Base-by-base conservation (phyloP, 2,888 invertebrate species). In the Scaptomyza caliginosa region DNA sequence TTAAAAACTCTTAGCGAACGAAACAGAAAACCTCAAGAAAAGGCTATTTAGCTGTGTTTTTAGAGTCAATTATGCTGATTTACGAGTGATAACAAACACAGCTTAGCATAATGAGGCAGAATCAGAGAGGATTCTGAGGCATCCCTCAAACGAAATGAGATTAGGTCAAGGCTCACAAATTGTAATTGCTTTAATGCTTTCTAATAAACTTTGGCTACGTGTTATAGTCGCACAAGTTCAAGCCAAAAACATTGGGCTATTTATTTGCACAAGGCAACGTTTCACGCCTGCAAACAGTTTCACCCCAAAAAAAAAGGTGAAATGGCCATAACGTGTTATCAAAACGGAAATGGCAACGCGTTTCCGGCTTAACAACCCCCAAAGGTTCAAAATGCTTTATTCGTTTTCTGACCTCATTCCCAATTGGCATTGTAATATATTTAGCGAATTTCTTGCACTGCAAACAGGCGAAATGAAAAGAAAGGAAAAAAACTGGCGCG, bases 291-390 rank as follows among this genome's bases (percentile, higher is more conserved):
- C 67, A 57, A 66, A 67, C 60, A 55, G 66, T 64, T 69, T 77
- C 48, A 65, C 58, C 24, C 21, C 23, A 28, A 52, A 63, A 52
- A 63, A 60, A 26, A n/a, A 1, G 52, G 32, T 30, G 30, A 56
- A 42, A 28, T 36, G 63, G 45, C 64, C 58, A 65, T 66, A 68
- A 66, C 46, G 52, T 67, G 69, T 79, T 77, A 80, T 80, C 80
- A 77, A 69, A 79, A 72, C 80, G 77, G 77, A 79, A 77, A 81
- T 66, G 67, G 63, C 52, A 73, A 67, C 70, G 68, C 85, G 72
- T 85, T 82, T 84, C 83, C 87, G 67, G 69, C 50, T 13, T 3
- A 38, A 10, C 24, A 26, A 10, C 40, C 16, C 28, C 11, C 3
- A 32, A 32, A 7, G 6, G 34, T 34, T 34, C 3, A 16, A 3